Evolutionary conservation across 1,140 invertebrate genomes (phyloP).

Genomic region (Cepaea nemoralis): DNA sequence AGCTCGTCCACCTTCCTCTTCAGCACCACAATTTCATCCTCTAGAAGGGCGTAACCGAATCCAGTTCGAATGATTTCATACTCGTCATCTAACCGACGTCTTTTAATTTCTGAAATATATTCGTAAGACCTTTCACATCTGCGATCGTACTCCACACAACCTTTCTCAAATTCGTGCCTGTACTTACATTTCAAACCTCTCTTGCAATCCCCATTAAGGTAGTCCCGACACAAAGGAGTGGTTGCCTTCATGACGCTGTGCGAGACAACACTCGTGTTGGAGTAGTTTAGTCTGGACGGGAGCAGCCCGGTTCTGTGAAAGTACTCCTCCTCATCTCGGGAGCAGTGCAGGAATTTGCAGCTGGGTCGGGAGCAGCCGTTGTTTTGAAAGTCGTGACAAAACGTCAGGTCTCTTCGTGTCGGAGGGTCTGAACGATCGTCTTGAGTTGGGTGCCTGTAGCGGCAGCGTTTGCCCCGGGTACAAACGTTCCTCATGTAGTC

Average conservation of each 20-base stretch:
- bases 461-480: conserved; percentile 83
- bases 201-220: conserved; percentile 81
- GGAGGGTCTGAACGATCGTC: conserved; percentile 47
- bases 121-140: conserved; percentile 39
- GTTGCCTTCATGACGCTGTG: conserved; percentile 55
- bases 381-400: conserved; percentile 89
- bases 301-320: conserved; percentile 75
- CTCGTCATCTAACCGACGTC: conserved; percentile 38
- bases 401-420: conserved; percentile 74
- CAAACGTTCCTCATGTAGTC: conserved; percentile 80
- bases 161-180: conserved; percentile 57
- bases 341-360: conserved; percentile 84
- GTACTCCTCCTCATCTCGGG: conserved; percentile 82
- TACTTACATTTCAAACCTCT: conserved; percentile 73
- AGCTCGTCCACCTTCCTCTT: conserved; percentile 82
- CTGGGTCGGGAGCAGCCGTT: conserved; percentile 73
- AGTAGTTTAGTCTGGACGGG: conserved; percentile 64
- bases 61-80: conserved; percentile 45
- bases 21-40: conserved; percentile 82
- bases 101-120: conserved; percentile 31
- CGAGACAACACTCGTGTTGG: conserved; percentile 51
- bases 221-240: conserved; percentile 82
- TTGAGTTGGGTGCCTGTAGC: conserved; percentile 72
- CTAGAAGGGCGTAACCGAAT: conserved; percentile 72
- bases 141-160: conserved; percentile 55